These are phyloP conservation scores for Drosophila sp. DNA, from an alignment of 1,140 invertebrate genomes.

Conservation along the genomic window DNA sequence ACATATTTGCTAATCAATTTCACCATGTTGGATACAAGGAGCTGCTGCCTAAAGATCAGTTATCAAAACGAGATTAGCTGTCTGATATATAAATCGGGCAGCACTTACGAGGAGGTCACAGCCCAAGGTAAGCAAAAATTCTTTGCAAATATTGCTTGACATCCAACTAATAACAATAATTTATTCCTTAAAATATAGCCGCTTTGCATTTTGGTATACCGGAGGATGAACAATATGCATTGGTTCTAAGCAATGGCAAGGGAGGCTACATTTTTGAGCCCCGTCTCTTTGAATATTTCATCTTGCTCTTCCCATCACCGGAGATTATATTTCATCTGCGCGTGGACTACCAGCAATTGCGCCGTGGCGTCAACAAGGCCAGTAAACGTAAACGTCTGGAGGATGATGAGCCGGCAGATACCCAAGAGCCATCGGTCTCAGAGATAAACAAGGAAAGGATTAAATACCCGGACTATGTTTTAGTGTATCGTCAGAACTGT, in stretches of 20 bases:
- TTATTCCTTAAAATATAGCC: slow-evolving; percentile 27
- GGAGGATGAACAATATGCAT: slow-evolving; percentile 34
- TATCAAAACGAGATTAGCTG: slow-evolving; percentile 52
- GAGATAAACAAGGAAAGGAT: slow-evolving; percentile 7
- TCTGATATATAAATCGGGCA: slow-evolving; percentile 48
- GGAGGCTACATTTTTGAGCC: slow-evolving; percentile 68
- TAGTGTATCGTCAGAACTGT: slow-evolving; percentile 73
- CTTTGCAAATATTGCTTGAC: background rate
- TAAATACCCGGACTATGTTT: slow-evolving; percentile 43
- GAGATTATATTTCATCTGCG: slow-evolving; percentile 64
- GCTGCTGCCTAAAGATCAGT: slow-evolving; percentile 56
- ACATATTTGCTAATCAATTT: background rate
- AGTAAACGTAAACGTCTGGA: slow-evolving; percentile 30
- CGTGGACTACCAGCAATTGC: slow-evolving; percentile 58
- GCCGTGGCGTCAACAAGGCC: slow-evolving; percentile 26
- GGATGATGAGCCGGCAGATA: slow-evolving; percentile 4
- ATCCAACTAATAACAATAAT: background rate
- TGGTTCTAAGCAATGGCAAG: slow-evolving; percentile 65
- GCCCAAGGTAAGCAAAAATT: slow-evolving; percentile 48
- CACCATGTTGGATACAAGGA: slow-evolving; percentile 41
- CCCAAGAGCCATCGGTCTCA: background rate
- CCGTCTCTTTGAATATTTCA: slow-evolving; percentile 70
- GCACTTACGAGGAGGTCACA: slow-evolving; percentile 59
- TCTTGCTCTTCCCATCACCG: slow-evolving; percentile 69
- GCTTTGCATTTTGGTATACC: slow-evolving; percentile 55